phyloP scores from a whole-genome alignment of 2,113 vertebrate species.

The Mionectes macconnelli region DNA sequence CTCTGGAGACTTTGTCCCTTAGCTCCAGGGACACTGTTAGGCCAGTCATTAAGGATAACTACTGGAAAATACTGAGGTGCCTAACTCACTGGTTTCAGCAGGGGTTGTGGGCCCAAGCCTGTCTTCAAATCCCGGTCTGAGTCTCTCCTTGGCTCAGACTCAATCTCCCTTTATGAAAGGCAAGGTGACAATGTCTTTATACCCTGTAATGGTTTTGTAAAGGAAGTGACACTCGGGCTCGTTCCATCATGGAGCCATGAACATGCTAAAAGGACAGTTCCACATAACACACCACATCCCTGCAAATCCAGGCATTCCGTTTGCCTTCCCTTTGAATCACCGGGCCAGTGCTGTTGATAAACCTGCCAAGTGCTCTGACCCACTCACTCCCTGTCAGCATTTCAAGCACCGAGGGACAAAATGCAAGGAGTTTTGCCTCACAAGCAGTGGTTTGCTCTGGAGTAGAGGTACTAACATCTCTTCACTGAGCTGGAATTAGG shows the following conservation, averaged over 20 bases:
- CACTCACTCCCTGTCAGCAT: not conserved
- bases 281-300: not conserved
- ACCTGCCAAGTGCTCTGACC: not conserved
- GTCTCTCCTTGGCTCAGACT: not conserved
- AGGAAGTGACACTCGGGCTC: rapidly evolving
- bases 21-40: not conserved
- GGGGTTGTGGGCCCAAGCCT: not conserved
- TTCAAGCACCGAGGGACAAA: not conserved
- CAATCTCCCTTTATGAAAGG: not conserved
- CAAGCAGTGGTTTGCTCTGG: not conserved
- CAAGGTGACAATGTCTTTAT: not conserved
- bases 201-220: not conserved
- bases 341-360: not conserved
- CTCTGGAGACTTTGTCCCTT: not conserved
- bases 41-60: not conserved
- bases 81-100: not conserved
- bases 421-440: not conserved
- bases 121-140: not conserved
- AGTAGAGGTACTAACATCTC: not conserved
- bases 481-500: not conserved
- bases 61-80: not conserved
- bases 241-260: not conserved
- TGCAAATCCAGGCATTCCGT: not conserved
- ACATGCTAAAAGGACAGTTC: not conserved
- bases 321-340: not conserved